A percentile compares a stretch with the other conserved stretches of the same genome.
Evolutionary conservation across 2,888 invertebrate genomes (phyloP).

Genomic region (Axea sp.): DNA sequence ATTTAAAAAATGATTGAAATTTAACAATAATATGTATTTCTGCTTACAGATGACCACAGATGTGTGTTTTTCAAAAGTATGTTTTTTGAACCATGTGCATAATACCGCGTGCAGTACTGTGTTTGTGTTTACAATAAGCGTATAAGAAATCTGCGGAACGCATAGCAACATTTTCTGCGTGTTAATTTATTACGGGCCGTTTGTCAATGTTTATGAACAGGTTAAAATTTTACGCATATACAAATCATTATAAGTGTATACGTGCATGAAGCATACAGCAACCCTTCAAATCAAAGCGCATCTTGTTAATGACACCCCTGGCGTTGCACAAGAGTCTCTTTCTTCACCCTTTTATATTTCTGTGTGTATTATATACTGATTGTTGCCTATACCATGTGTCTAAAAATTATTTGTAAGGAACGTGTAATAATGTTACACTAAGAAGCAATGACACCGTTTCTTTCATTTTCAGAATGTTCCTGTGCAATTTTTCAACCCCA

Average conservation of each 20-base stretch:
- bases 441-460: no score
- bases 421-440: no score
- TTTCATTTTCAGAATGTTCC: no score
- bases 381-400: slow-evolving; percentile 51
- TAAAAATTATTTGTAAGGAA: slow-evolving; percentile 35
- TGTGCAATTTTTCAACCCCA: no score
- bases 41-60: no score
- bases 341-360: slow-evolving; percentile 62
- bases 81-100: no score
- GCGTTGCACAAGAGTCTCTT: slow-evolving; percentile 77
- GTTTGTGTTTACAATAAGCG: no score
- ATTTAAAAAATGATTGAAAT: no score
- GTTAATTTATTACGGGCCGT: slow-evolving; percentile 78
- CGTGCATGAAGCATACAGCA: slow-evolving; percentile 67
- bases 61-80: no score
- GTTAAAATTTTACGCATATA: slow-evolving; percentile 67
- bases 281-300: slow-evolving; percentile 74
- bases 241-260: slow-evolving; percentile 64
- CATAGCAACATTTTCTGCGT: slow-evolving; percentile 74
- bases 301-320: slow-evolving; percentile 79
- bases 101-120: no score
- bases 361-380: slow-evolving; percentile 54
- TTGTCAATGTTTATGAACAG: slow-evolving; percentile 66
- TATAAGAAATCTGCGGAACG: slow-evolving; percentile 63
- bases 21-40: no score